phyloP scores from a whole-genome alignment of 2,797 vertebrate species.

The Sternotherus odoratus region DNA sequence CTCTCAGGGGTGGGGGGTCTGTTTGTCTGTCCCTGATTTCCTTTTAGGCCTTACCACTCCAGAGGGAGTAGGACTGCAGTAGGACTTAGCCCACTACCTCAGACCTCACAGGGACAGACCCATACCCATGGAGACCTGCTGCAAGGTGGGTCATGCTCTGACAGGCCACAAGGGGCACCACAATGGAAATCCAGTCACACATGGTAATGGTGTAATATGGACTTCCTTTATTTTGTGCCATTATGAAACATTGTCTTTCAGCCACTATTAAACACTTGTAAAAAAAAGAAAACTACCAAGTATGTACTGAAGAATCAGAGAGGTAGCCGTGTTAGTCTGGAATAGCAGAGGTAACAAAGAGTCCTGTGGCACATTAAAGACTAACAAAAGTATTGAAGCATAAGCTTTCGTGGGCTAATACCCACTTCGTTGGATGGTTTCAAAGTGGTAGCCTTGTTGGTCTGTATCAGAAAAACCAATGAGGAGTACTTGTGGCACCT shows the following conservation, averaged over 20 bases:
- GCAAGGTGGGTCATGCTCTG: background rate
- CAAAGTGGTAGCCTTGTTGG: too few species aligned
- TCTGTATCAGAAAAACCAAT: too few species aligned
- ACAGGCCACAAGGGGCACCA: background rate
- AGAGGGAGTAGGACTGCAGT: background rate
- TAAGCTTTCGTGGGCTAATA: too few species aligned
- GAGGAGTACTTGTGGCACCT: too few species aligned
- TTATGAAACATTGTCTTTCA: background rate
- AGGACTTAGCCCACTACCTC: background rate
- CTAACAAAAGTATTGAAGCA: too few species aligned
- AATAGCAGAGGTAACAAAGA: too few species aligned
- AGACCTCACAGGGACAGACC: background rate
- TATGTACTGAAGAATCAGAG: rapidly evolving
- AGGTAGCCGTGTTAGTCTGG: too few species aligned
- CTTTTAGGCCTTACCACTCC: background rate
- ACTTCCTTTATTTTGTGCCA: background rate
- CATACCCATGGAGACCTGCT: background rate
- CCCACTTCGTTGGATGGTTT: too few species aligned
- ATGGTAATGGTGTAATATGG: background rate
- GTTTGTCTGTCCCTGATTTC: background rate
- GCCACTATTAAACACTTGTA: background rate
- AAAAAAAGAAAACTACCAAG: background rate
- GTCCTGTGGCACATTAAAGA: too few species aligned
- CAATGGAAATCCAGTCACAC: background rate
- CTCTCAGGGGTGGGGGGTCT: background rate